Percentiles rank a stretch among this genome's conserved stretches.
Evolutionary conservation across 2,888 invertebrate species (phyloP).

Genomic region (Xestia rhomboidea): DNA sequence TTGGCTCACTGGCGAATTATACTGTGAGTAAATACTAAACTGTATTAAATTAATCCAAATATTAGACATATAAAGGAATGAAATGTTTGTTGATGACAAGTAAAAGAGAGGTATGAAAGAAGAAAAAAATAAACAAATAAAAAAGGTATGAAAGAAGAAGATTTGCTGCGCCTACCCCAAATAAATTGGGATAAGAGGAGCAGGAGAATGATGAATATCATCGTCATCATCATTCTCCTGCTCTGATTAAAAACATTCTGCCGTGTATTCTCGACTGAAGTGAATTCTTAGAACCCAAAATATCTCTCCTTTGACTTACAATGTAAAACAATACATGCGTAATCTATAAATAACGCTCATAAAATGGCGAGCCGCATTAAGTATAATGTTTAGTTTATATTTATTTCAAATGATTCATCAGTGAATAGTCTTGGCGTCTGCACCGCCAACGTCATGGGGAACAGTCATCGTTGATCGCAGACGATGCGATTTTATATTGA

Average conservation of each 20-base stretch:
- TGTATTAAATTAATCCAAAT: background rate
- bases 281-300: background rate
- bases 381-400: constrained; percentile 52
- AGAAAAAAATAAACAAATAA: too few relatives aligned
- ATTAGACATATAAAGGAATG: background rate
- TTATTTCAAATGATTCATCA: constrained; percentile 57
- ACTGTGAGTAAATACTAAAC: background rate
- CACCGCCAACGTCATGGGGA: constrained; percentile 42
- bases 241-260: background rate
- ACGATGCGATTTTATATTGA: constrained; percentile 4
- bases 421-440: constrained; percentile 44
- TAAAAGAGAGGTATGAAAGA: background rate
- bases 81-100: background rate
- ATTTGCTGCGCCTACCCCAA: background rate
- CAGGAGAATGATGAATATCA: background rate
- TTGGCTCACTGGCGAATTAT: constrained; percentile 35
- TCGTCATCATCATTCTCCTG: too few relatives aligned
- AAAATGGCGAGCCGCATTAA: constrained; percentile 36
- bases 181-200: background rate
- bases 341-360: constrained; percentile 46
- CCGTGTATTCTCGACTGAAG: background rate
- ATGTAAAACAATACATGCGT: constrained; percentile 53
- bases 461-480: constrained; percentile 25
- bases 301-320: background rate
- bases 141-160: background rate